Evolutionary conservation across 2,113 vertebrate species (phyloP), one percentile per base, ranked within the genome.

Genomic region (Oxyruncus cristatus): DNA sequence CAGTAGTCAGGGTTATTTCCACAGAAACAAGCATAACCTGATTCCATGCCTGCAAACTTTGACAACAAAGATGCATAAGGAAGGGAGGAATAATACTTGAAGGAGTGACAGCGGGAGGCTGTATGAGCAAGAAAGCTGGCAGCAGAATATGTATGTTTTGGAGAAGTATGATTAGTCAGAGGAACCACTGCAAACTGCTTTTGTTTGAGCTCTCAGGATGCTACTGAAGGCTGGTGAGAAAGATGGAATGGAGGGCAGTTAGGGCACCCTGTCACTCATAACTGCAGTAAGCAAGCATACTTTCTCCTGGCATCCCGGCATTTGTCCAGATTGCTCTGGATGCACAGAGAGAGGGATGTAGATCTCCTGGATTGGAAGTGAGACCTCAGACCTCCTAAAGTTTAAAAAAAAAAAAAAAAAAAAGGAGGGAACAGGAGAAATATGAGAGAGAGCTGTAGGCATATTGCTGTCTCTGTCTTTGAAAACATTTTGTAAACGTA

Each of bases 11-110:
- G 98, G 56, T 99, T 99, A 83, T 99, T 99, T 80, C 99, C 99
- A 77, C 99, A 99, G 98, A 99, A 99, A 97, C 99, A 99, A 66
- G 99, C 99, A 41, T 99, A 99, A 80, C 99, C 99, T 10, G 99
- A 99, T 96, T 99, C 99, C 99, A 99, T 99, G 37, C 99, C 99
- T 14, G 99, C 99, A 55, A 99, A 98, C 99, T 99, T 97, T 72
- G 88, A 96, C 50, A 92, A 97, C n/a, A 97, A 89, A 97, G 68
- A 95, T 88, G 76, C n/a, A 37, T 94, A 76, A 95, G 19, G 47
- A 30, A 46, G 56, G 30, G 44, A 66, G 21, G 46, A 50, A 73
- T 39, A 42, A 68, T 5, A 73, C 66, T 85, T 59, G 37, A 85
- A 93, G 59, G 37, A 52, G 14, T 46, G 63, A 67, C 50, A 81